A percentile compares a stretch with the other conserved stretches of the same genome.
These are phyloP conservation scores for Sibirionetta formosa DNA, from an alignment of 2,797 vertebrate genomes.

Conservation along the genomic window DNA sequence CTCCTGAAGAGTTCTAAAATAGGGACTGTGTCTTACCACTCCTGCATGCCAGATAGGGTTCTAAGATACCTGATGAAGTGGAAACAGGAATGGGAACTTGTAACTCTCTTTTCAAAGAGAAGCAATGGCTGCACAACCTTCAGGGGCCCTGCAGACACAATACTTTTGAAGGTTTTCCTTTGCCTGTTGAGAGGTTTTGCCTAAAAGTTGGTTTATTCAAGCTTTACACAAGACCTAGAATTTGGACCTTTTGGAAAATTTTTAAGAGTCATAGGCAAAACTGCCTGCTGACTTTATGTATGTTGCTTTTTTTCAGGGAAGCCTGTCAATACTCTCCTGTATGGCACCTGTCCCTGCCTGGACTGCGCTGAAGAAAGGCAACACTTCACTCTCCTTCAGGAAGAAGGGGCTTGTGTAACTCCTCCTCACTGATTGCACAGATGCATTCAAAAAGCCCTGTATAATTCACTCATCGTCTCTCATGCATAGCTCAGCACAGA, in stretches of 20 bases:
- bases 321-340: not conserved
- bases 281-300: not conserved
- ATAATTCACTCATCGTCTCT: conserved; percentile 52
- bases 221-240: not conserved
- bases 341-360: not conserved
- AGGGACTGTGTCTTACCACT: not conserved
- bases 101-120: not conserved
- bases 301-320: not conserved
- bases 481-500: not conserved
- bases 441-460: conserved; percentile 34
- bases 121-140: not conserved
- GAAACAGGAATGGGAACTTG: not conserved
- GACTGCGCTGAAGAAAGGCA: not conserved
- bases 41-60: accelerated
- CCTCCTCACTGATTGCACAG: conserved; percentile 27
- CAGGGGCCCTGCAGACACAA: not conserved
- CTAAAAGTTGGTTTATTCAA: not conserved
- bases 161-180: not conserved
- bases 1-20: not conserved
- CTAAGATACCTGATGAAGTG: not conserved
- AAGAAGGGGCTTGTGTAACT: conserved; percentile 46
- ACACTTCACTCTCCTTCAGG: not conserved
- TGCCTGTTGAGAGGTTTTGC: not conserved
- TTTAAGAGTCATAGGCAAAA: not conserved
- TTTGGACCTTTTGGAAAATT: not conserved